Base-by-base conservation (phyloP, 2,888 invertebrate genomes). In the Hemistola chrysoprasaria region DNA sequence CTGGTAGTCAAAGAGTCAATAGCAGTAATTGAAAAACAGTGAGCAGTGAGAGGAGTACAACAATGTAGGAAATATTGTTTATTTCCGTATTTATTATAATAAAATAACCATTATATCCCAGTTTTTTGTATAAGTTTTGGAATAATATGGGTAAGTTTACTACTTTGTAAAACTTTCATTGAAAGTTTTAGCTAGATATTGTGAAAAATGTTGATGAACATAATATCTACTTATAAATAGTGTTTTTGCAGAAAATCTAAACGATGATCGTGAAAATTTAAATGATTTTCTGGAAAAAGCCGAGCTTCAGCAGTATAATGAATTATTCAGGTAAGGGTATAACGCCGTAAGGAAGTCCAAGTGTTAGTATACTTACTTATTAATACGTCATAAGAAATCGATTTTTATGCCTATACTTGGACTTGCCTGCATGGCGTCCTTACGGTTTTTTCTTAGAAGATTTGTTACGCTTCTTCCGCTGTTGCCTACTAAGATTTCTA, bases 231-330 rank as follows among this genome's bases (percentile, higher is more conserved):
- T 31, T 22, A 6, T 39, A 49, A 28, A 21, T 23, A 47, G 51
- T 47, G 30, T 55, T 24, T 53, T 56, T 61, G 73, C 71, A 85
- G 86, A 83, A 60, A 68, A 57, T 60, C 50, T 71, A 54, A 32
- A 56, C 34, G 78, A 78, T 30, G 78, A 77, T 35, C 68, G 71
- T 57, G 78, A 80, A 46, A 78, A 69, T 53, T 63, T 88, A 28
- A 77, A 75, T 57, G 97, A 97, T 79, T 98, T 98, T 84, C 92
- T 98, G 54, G 93, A 95, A 72, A 97, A 98, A 90, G 97, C 98
- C 27, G 98, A 98, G 78, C 91, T 98, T 34, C 95, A 95, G 65
- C 98, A 98, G 73, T 98, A 98, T 90, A 96, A 95, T 71, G 93
- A 92, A 72, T 90, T 91, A 64, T 92, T 93, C 71, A 92, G 92